Evolutionary conservation across 2,113 vertebrate species (phyloP).

Genomic region (Rhynchomys soricoides): DNA sequence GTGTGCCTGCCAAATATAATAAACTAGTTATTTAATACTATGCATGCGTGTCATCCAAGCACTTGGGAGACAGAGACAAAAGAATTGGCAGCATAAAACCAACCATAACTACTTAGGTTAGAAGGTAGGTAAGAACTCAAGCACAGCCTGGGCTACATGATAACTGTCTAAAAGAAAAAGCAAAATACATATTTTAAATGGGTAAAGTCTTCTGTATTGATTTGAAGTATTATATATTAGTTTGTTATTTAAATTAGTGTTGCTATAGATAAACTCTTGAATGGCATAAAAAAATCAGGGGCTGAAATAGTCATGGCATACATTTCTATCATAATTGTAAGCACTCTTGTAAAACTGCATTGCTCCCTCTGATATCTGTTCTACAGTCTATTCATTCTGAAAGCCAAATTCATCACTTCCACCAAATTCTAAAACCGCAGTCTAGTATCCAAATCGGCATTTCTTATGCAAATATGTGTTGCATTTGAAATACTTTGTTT

Average conservation of each 20-base stretch:
- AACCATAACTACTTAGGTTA: neutral
- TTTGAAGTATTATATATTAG: constrained; percentile 34
- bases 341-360: constrained; percentile 12
- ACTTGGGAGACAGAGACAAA: neutral
- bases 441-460: neutral
- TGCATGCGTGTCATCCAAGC: neutral
- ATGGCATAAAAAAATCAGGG: neutral
- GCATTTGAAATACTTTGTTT: neutral
- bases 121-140: neutral
- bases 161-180: neutral
- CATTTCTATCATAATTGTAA: neutral
- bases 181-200: constrained; percentile 55
- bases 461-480: neutral
- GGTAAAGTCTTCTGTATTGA: constrained; percentile 21
- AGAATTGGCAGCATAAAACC: neutral
- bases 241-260: constrained; percentile 50
- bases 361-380: neutral
- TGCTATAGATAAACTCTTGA: constrained; percentile 35
- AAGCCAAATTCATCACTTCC: constrained; percentile 19
- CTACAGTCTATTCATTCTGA: neutral
- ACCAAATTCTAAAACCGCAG: neutral
- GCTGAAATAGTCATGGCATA: constrained; percentile 29
- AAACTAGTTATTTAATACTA: constrained; percentile 38
- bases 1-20: constrained; percentile 45
- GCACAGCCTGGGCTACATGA: neutral